Evolutionary conservation across 2,888 invertebrate genomes (phyloP).

Genomic region (Drosophila aldrichi): DNA sequence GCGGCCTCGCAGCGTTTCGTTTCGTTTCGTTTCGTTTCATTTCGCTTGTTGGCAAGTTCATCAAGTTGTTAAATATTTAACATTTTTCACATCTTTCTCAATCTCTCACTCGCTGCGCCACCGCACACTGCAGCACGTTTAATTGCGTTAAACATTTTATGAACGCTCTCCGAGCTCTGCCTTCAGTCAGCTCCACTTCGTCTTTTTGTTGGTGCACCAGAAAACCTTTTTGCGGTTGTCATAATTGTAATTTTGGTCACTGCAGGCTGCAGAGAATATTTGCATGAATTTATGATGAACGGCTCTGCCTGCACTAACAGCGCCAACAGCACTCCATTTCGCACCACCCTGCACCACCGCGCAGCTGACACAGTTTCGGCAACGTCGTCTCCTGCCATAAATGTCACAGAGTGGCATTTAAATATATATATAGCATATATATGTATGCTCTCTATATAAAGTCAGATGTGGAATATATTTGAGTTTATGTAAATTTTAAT

Average conservation of each 20-base stretch:
- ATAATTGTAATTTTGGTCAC: constrained; percentile 81
- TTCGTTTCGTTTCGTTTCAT: background rate
- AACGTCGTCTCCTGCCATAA: constrained; percentile 47
- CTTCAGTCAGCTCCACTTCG: constrained; percentile 10
- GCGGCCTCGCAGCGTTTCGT: constrained; percentile 32
- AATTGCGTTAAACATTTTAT: constrained; percentile 81
- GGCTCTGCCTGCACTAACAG: constrained; percentile 8
- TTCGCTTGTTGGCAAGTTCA: constrained; percentile 59
- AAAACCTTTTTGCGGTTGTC: constrained; percentile 81
- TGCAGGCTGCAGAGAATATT: constrained; percentile 70
- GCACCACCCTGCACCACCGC: background rate
- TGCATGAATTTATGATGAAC: constrained; percentile 80
- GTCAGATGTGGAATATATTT: constrained; percentile 46
- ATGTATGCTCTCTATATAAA: constrained; percentile 8
- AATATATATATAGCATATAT: constrained; percentile 27
- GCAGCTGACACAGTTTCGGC: constrained; percentile 66
- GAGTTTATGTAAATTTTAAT: constrained; percentile 59
- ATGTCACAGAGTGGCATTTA: constrained; percentile 53
- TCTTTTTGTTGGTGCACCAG: constrained; percentile 75
- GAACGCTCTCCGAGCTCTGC: constrained; percentile 28
- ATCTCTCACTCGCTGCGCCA: background rate
- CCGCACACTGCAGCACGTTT: constrained; percentile 64
- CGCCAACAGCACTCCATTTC: background rate
- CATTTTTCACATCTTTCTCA: constrained; percentile 50
- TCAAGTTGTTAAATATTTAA: constrained; percentile 68